Evolutionary conservation across 2,888 invertebrate species (phyloP).

Genomic region (Sesia bembeciformis): DNA sequence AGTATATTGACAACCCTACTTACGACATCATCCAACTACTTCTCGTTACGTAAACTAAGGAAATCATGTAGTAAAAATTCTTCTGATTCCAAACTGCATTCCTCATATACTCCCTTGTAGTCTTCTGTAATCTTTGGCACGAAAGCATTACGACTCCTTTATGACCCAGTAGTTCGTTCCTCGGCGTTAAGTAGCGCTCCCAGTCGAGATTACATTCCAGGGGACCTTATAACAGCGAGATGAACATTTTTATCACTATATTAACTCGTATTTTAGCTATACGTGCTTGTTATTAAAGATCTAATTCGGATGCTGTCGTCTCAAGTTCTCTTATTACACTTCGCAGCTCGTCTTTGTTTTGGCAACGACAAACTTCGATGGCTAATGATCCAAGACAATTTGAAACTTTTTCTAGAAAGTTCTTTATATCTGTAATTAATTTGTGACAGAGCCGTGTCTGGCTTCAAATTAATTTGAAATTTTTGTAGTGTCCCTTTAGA

Average conservation of each 20-base stretch:
- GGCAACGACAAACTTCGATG: background rate
- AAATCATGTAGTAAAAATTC: too few relatives aligned
- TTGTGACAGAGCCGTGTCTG: background rate
- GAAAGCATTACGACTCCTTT: conserved; percentile 8
- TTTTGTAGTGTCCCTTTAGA: background rate
- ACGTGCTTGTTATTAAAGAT: conserved; percentile 29
- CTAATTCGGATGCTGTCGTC: conserved; percentile 21
- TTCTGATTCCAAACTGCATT: background rate
- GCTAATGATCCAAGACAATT: background rate
- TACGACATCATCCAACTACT: too few relatives aligned
- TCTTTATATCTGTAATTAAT: background rate
- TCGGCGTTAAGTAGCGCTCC: conserved; percentile 13
- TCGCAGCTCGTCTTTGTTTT: background rate
- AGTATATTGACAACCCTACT: too few relatives aligned
- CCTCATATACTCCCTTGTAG: background rate
- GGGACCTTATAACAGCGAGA: conserved; percentile 28
- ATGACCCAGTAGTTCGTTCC: conserved; percentile 13
- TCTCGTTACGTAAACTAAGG: too few relatives aligned
- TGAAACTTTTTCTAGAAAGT: background rate
- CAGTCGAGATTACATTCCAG: conserved; percentile 35
- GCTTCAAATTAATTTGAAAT: background rate
- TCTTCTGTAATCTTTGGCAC: background rate
- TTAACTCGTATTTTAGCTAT: conserved; percentile 30
- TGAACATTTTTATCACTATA: conserved; percentile 38
- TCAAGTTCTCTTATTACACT: background rate